Percentiles rank a stretch among this genome's conserved stretches.
These are phyloP conservation scores for Caprella mutica DNA, from an alignment of 2,888 invertebrate species.

Conservation along the genomic window DNA sequence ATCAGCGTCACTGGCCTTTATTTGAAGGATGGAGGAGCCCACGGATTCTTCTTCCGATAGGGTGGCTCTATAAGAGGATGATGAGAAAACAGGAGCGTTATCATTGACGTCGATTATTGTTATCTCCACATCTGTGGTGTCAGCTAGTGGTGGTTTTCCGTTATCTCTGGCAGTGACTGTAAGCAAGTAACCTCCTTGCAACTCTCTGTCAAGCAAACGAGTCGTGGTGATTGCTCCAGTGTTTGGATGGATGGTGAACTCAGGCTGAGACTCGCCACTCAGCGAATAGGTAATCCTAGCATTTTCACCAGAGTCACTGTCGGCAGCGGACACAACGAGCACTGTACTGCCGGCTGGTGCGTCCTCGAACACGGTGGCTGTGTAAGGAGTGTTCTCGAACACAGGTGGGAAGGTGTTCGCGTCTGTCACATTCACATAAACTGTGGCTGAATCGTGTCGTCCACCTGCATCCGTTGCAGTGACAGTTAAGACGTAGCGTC, in stretches of 20 bases:
- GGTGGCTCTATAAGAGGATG: conserved; percentile 65
- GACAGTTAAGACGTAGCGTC: conserved; percentile 66
- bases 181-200: conserved; percentile 61
- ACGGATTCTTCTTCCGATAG: conserved; percentile 79
- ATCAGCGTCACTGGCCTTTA: conserved; percentile 65
- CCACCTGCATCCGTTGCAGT: conserved; percentile 84
- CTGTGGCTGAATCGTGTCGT: conserved; percentile 71
- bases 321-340: conserved; percentile 42
- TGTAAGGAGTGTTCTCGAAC: conserved; percentile 86
- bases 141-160: conserved; percentile 76
- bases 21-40: conserved; percentile 47
- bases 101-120: conserved; percentile 93
- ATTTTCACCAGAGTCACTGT: conserved; percentile 44
- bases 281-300: conserved; percentile 42
- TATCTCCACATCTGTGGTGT: conserved; percentile 91
- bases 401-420: conserved; percentile 88
- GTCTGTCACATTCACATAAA: conserved; percentile 84
- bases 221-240: conserved; percentile 88
- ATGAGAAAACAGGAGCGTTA: conserved; percentile 76
- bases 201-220: conserved; percentile 72
- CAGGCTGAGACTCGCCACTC: conserved; percentile 40
- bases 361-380: conserved; percentile 80
- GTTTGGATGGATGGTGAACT: conserved; percentile 78
- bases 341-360: conserved; percentile 74
- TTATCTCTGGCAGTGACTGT: conserved; percentile 89